Evolutionary conservation across 2,888 invertebrate species (phyloP), one percentile per base, ranked within the genome.

Genomic region (Nebria brevicollis): DNA sequence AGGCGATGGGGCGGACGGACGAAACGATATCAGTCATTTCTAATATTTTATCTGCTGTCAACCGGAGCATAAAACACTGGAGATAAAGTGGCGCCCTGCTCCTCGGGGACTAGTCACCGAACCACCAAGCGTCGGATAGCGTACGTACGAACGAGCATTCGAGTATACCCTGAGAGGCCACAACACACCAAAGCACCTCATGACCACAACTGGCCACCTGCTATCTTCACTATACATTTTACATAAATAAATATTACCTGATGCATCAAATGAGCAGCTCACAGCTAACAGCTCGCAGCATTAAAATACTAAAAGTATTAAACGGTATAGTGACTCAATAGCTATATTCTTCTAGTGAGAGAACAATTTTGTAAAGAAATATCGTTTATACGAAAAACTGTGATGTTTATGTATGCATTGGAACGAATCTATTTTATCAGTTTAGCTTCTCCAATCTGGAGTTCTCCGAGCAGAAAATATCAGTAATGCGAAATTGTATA

Each of bases 41-140:
- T 87, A 88, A 88, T 88, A 88, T 89, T 89, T 89, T 89, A 89
- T 89, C 88, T 88, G 86, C 89, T 89, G 89, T 89, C 89, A 89
- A 87, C 88, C 85, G 86, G 86, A 87, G 87, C 88, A 89, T 89
- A 89, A 89, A 89, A 88, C 88, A 88, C 86, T 87, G 86, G 87
- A 88, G 89, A 89, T 89, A 89, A 89, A 88, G 88, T 87, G 87
- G 87, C 87, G 87, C 86, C 87, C 86, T 88, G 87, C 87, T 87
- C 88, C 87, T 88, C 86, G 87, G 88, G 87, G 88, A 88, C 87
- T 86, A 81, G 72, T 77, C 72, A 66, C 70, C 34, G 70, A 70
- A 13, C 70, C 26, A 34, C 34, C 81, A 70, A 79, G 79, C 75
- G 78, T 66, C 79, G 79, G 66, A 70, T 70, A 70, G 70, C 25